These are phyloP conservation scores for Laspeyria flexula DNA, from an alignment of 2,888 invertebrate species.

Conservation along the genomic window DNA sequence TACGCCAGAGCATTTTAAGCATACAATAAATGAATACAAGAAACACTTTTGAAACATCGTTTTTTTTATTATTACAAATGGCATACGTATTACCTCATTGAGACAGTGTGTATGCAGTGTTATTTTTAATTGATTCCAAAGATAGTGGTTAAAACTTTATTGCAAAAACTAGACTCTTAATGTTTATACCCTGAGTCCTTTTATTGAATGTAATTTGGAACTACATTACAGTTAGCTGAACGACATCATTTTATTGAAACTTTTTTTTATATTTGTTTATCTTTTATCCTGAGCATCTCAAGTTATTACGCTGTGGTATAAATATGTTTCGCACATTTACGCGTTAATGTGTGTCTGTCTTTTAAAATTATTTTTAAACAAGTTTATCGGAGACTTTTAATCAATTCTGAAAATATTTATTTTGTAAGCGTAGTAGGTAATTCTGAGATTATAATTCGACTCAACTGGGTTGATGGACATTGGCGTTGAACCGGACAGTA, in stretches of 20 bases:
- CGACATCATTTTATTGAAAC: conserved; percentile 22
- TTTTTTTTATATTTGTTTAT: conserved; percentile 19
- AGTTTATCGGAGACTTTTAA: conserved; percentile 8
- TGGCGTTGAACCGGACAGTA: no score
- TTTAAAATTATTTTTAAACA: conserved; percentile 12
- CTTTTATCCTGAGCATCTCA: conserved; percentile 10
- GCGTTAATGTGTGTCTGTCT: conserved; percentile 14
- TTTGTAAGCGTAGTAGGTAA: no score
- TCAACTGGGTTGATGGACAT: no score
- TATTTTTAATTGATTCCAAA: conserved; percentile 38
- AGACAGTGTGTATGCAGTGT: conserved; percentile 7
- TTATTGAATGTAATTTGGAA: conserved; percentile 37
- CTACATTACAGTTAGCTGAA: conserved; percentile 16
- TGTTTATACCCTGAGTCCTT: conserved; percentile 24
- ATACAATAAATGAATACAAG: no score
- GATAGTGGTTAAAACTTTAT: conserved; percentile 29
- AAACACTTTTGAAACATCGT: no score
- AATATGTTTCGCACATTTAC: conserved; percentile 16
- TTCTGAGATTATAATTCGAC: no score
- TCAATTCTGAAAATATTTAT: conserved; percentile 12
- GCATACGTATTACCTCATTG: no score
- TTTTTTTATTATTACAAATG: no score
- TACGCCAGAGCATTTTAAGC: no score
- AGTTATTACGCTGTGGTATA: conserved; percentile 6
- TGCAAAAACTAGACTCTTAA: conserved; percentile 30